Conservation (phyloP, 2,113 vertebrate genomes). For the Antechinus stuartii region DNA sequence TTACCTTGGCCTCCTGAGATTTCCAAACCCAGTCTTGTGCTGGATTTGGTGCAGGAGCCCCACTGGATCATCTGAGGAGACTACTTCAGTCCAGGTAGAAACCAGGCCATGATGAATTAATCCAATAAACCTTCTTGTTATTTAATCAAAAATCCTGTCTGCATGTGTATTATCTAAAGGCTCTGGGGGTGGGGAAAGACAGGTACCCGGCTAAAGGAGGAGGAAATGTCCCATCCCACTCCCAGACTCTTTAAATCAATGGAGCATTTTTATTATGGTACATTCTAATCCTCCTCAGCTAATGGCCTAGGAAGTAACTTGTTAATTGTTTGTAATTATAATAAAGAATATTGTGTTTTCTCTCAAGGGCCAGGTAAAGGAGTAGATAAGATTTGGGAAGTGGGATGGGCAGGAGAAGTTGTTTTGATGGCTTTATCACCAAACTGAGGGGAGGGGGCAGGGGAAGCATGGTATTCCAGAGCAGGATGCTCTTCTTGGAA, state of each 20-base stretch:
- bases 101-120: constrained; percentile 71
- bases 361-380: background rate
- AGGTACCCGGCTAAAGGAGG: background rate
- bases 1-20: background rate
- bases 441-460: background rate
- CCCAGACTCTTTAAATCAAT: constrained; percentile 27
- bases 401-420: background rate
- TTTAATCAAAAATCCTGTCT: constrained; percentile 67
- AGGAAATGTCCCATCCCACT: background rate
- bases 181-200: background rate
- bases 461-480: background rate
- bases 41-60: background rate
- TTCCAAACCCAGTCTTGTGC: constrained; percentile 50
- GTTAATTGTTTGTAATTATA: background rate
- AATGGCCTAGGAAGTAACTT: background rate
- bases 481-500: background rate
- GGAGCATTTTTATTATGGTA: background rate
- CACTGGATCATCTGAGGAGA: constrained; percentile 28
- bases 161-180: constrained; percentile 34
- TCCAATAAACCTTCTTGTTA: constrained; percentile 56
- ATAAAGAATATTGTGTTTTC: background rate
- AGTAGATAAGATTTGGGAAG: background rate
- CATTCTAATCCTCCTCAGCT: background rate
- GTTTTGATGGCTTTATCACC: background rate
- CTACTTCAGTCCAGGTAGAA: constrained; percentile 64